These are phyloP conservation scores for Halichondria panicea DNA, from an alignment of 37 sponge, comb jelly and placozoan genomes.

Conservation along the genomic window DNA sequence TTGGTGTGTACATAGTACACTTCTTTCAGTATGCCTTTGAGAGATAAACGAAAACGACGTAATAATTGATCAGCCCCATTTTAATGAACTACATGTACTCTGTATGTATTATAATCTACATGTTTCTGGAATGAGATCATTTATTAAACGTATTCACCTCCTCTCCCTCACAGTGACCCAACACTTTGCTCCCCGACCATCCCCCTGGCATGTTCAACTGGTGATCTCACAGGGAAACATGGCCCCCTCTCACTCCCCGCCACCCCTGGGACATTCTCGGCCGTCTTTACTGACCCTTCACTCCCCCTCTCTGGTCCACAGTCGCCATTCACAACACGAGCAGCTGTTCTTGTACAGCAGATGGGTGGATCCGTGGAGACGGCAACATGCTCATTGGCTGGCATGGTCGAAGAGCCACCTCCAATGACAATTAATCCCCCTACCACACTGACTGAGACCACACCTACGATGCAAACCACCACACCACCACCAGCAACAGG, in stretches of 20 bases:
- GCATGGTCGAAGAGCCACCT: neutral
- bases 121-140: too few relatives aligned
- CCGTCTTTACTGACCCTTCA: constrained; percentile 65
- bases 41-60: too few relatives aligned
- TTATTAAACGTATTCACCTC: too few relatives aligned
- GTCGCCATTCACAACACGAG: neutral
- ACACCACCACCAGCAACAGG: too few relatives aligned
- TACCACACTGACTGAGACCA: neutral
- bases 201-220: constrained; percentile 59
- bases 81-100: too few relatives aligned
- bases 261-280: neutral
- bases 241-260: constrained; percentile 23
- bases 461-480: neutral
- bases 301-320: constrained; percentile 70
- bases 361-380: neutral
- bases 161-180: neutral
- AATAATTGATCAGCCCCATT: too few relatives aligned
- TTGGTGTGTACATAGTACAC: too few relatives aligned
- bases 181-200: constrained; percentile 14
- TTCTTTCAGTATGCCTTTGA: too few relatives aligned
- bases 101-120: too few relatives aligned
- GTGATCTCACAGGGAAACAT: constrained; percentile 73
- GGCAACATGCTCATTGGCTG: neutral
- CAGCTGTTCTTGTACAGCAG: constrained; percentile 2
- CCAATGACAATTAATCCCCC: neutral